Conservation (phyloP, 2,113 vertebrate genomes). For the Ophiodon elongatus region DNA sequence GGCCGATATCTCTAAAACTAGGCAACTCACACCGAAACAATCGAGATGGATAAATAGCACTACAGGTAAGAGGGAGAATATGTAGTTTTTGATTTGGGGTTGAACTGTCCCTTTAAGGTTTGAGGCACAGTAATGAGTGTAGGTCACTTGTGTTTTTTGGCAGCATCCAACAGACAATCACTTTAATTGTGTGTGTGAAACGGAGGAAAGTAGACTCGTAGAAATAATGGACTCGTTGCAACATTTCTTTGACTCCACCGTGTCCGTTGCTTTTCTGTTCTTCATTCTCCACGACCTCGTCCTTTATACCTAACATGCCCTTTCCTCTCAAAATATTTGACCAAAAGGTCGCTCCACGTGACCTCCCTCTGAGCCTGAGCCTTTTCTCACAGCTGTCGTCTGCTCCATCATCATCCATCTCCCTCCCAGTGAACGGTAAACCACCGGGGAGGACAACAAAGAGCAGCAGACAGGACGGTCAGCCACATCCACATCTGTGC, state of each 20-base stretch:
- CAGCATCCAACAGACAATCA: background rate
- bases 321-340: background rate
- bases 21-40: background rate
- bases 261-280: background rate
- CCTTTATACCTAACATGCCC: background rate
- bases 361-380: slow-evolving; percentile 19
- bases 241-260: background rate
- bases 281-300: background rate
- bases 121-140: background rate
- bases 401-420: background rate
- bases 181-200: background rate
- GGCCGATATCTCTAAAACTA: background rate
- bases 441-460: slow-evolving; percentile 16
- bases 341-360: background rate
- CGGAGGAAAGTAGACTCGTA: background rate
- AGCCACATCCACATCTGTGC: slow-evolving; percentile 26
- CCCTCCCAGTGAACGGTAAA: background rate
- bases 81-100: background rate
- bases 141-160: background rate
- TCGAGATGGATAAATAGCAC: background rate
- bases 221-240: background rate
- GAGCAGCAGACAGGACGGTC: background rate
- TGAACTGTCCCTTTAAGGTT: background rate
- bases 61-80: background rate
- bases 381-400: slow-evolving; percentile 26